A percentile compares a stretch with the other conserved stretches of the same genome.
These are phyloP conservation scores for Hormaphis cornu DNA, from an alignment of 1,140 invertebrate genomes.

Conservation along the genomic window DNA sequence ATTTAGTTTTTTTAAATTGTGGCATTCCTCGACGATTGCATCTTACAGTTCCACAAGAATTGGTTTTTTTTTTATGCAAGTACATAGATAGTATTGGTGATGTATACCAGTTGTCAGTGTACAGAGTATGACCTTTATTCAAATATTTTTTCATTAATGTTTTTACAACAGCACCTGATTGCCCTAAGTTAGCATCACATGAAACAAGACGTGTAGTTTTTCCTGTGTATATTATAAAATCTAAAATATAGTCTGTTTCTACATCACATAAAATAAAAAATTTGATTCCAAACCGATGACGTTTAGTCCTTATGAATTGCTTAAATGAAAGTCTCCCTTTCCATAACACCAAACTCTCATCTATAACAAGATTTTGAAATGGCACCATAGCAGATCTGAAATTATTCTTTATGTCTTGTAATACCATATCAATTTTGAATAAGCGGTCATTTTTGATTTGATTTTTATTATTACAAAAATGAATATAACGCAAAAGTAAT, in stretches of 20 bases:
- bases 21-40: background rate
- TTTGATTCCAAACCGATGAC: background rate
- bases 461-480: slow-evolving; percentile 34
- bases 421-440: slow-evolving; percentile 6
- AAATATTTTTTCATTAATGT: slow-evolving; percentile 7
- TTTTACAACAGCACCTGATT: slow-evolving; percentile 2
- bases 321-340: slow-evolving; percentile 34
- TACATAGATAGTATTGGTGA: background rate
- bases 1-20: background rate
- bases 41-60: background rate
- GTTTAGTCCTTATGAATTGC: background rate
- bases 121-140: background rate
- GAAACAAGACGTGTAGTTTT: background rate
- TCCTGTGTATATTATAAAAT: background rate
- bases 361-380: background rate
- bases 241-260: background rate
- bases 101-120: slow-evolving; percentile 15
- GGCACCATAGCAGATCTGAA: background rate
- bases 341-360: background rate
- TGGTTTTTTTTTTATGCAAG: background rate
- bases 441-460: background rate
- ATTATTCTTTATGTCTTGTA: background rate
- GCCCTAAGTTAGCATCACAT: background rate
- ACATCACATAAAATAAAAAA: background rate
- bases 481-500: slow-evolving; percentile 19